Conservation (phyloP, 2,888 invertebrate genomes). For the Crematogaster levior region DNA sequence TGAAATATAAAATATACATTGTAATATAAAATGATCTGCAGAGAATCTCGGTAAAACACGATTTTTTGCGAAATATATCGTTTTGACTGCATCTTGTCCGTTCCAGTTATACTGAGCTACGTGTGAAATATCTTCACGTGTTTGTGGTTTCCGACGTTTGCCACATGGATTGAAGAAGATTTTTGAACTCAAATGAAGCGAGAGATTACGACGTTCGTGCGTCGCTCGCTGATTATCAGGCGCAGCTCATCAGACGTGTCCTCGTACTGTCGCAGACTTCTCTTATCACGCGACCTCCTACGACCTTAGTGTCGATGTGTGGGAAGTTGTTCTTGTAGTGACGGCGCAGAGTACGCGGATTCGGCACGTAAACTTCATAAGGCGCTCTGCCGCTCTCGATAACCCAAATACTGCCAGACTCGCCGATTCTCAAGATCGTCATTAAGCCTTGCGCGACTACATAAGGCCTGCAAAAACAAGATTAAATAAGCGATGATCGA, state of each 20-base stretch:
- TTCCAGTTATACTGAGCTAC: background rate
- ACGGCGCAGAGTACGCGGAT: conserved; percentile 78
- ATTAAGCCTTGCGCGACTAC: conserved; percentile 81
- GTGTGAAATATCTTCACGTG: background rate
- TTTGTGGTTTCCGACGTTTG: background rate
- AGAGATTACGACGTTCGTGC: conserved; percentile 24
- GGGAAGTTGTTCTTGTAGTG: conserved; percentile 81
- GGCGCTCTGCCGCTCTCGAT: conserved; percentile 80
- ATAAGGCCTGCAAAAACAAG: conserved; percentile 75
- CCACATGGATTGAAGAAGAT: conserved; percentile 17
- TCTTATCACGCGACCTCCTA: conserved; percentile 76
- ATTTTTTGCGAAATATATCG: background rate
- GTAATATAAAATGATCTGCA: background rate
- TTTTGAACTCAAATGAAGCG: background rate
- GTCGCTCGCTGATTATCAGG: conserved; percentile 62
- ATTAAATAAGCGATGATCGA: conserved; percentile 6
- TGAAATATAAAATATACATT: background rate
- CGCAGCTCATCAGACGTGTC: conserved; percentile 80
- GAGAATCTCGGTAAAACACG: background rate
- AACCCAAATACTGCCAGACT: conserved; percentile 82
- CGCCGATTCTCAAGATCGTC: conserved; percentile 76
- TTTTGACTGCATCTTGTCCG: background rate
- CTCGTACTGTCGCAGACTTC: conserved; percentile 80
- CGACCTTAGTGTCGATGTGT: conserved; percentile 68
- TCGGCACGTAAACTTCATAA: conserved; percentile 80